Percentiles rank a stretch among this genome's conserved stretches.
Evolutionary conservation across 1,140 invertebrate species (phyloP).

Genomic region (Centruroides sculpturatus): DNA sequence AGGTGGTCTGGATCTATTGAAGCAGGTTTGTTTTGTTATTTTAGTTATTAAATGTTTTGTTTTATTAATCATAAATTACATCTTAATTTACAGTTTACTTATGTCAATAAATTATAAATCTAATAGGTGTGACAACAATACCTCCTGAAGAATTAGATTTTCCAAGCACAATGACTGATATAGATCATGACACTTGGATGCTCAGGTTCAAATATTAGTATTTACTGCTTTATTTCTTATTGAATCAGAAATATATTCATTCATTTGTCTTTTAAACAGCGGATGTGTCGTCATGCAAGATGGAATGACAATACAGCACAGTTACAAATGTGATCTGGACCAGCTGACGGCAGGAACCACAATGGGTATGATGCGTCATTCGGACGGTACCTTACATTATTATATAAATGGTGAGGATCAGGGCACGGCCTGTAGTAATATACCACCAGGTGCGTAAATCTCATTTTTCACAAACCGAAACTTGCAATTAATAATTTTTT

Average conservation of each 20-base stretch:
- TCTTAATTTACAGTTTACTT: not conserved
- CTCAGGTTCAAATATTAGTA: slow-evolving; percentile 37
- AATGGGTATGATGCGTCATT: slow-evolving; percentile 71
- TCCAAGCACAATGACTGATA: slow-evolving; percentile 79
- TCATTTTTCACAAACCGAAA: not conserved
- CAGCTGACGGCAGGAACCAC: slow-evolving; percentile 53
- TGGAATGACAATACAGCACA: slow-evolving; percentile 61
- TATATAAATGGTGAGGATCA: slow-evolving; percentile 82
- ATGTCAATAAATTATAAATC: not conserved
- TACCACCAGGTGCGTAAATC: slow-evolving; percentile 42
- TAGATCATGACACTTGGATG: slow-evolving; percentile 84
- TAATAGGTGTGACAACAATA: slow-evolving; percentile 59
- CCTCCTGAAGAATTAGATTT: slow-evolving; percentile 72
- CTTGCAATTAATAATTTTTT: not conserved
- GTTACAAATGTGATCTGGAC: slow-evolving; percentile 72
- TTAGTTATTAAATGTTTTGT: not conserved
- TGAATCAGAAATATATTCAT: not conserved
- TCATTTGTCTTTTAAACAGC: slow-evolving; percentile 25
- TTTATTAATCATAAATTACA: not conserved
- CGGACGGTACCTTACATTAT: slow-evolving; percentile 71
- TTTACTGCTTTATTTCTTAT: too few relatives aligned
- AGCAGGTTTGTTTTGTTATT: slow-evolving; percentile 41
- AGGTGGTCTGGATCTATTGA: slow-evolving; percentile 81
- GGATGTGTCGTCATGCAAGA: slow-evolving; percentile 49
- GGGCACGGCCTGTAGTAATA: slow-evolving; percentile 65